A percentile compares a stretch with the other conserved stretches of the same genome.
These are phyloP conservation scores for Nannospalax galili DNA, from an alignment of 2,113 vertebrate species.

Conservation along the genomic window DNA sequence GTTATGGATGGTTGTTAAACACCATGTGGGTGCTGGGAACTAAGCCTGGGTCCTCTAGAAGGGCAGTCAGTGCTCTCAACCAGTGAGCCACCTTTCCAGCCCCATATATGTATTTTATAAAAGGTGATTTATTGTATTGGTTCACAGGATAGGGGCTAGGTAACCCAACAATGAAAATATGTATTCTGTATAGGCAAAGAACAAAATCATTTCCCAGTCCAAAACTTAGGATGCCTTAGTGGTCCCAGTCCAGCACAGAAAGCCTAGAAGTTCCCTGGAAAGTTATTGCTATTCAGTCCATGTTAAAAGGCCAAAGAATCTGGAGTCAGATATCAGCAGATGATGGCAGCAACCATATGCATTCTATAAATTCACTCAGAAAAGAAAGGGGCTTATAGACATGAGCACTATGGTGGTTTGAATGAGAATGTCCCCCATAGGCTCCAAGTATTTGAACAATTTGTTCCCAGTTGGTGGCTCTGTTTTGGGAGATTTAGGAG, in stretches of 20 bases:
- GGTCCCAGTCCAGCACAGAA: background rate
- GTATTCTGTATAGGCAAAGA: background rate
- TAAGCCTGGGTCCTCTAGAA: too few species aligned
- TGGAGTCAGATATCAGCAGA: background rate
- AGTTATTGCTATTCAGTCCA: background rate
- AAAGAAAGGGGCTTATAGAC: background rate
- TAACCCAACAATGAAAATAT: background rate
- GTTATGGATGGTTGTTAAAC: too few species aligned
- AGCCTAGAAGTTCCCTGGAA: background rate
- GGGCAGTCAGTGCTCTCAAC: too few species aligned
- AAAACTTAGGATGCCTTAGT: background rate
- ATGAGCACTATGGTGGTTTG: too few species aligned
- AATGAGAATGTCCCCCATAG: too few species aligned
- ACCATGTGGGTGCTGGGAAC: too few species aligned
- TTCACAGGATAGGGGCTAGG: background rate
- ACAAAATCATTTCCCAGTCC: background rate
- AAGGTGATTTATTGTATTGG: background rate
- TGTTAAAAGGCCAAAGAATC: background rate
- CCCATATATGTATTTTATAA: background rate
- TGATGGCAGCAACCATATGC: background rate
- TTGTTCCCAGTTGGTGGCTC: too few species aligned
- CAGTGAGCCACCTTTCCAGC: too few species aligned
- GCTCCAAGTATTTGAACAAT: too few species aligned
- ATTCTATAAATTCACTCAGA: background rate
- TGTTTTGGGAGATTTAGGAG: too few species aligned